Base-by-base conservation (phyloP, 2,113 vertebrate species). In the Cavia porcellus region DNA sequence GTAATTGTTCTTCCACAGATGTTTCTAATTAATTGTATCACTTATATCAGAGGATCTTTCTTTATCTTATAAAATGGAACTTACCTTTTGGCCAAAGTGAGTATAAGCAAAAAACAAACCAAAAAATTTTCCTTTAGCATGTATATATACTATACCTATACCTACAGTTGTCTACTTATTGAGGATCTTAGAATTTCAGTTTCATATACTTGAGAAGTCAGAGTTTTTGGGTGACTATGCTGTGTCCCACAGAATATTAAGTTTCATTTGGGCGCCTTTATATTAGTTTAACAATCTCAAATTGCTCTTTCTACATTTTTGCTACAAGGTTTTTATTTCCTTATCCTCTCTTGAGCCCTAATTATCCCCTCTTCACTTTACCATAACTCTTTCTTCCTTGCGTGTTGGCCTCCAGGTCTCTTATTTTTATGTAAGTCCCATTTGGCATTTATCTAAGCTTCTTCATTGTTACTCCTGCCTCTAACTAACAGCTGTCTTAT, bases 1-100 rank as follows among this genome's bases (percentile, higher is more conserved):
- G 42, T 77, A 81, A 94, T 72, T 35, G n/a, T 81, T 74, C 13
- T 94, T 47, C 42, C 35, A 79, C 24, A 97, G 75, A 64, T 77
- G 70, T 32, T 96, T 62, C 52, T 84, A 87, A 68, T 93, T 79
- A 87, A 90, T 35, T 57, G 42, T 55, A 45, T 77, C 45, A 42
- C 55, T 64, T 74, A 24, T 72, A 42, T 32, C 45, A 45, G 28
- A 95, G 70, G 0, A 45, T 89, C 38, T 72, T 92, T 83, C 90
- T 95, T 47, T 14, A 59, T 57, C 3, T 45, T 92, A n/a, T 90
- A n/a, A 86, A 79, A 52, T 28, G 14, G n/a, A 30, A 25, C 38
- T n/a, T 80, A 35, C 15, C 13, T 91, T 90, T 87, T 55, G 42
- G 7, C 20, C 1, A 62, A 24, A 66, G 52, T 89, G n/a, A 91